Percentiles rank a stretch among this genome's conserved stretches.
Conservation (phyloP, 1,140 invertebrate genomes). For the Metaphire vulgaris region DNA sequence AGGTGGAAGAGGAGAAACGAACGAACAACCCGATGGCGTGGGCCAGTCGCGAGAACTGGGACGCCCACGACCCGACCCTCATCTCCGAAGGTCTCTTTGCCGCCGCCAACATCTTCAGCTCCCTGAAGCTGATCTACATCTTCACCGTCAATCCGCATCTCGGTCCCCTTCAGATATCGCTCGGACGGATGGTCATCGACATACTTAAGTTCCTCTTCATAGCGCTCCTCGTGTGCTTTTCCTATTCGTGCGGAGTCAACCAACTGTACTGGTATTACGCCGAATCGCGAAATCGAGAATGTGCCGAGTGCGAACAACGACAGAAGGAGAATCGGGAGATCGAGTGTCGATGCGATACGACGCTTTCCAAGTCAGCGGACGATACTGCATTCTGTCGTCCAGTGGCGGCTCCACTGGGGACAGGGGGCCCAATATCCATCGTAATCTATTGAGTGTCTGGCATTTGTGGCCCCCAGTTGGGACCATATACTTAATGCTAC, state of each 20-base stretch:
- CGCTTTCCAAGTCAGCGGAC: slow-evolving; percentile 17
- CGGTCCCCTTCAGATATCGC: slow-evolving; percentile 91
- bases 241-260: slow-evolving; percentile 91
- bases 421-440: too few species aligned
- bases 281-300: slow-evolving; percentile 77
- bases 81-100: slow-evolving; percentile 89
- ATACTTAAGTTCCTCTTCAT: slow-evolving; percentile 94
- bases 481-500: too few species aligned
- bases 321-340: background rate
- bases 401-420: too few species aligned
- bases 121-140: slow-evolving; percentile 95
- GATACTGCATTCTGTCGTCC: too few species aligned
- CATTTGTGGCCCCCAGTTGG: too few species aligned
- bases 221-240: slow-evolving; percentile 90
- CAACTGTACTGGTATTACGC: slow-evolving; percentile 95
- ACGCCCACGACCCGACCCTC: slow-evolving; percentile 86
- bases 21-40: slow-evolving; percentile 62
- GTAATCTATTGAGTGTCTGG: too few species aligned
- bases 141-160: slow-evolving; percentile 98
- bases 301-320: slow-evolving; percentile 54
- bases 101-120: slow-evolving; percentile 91
- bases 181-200: slow-evolving; percentile 95
- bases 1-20: slow-evolving; percentile 30
- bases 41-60: slow-evolving; percentile 75
- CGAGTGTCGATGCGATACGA: slow-evolving; percentile 18